Percentiles rank a stretch among this genome's conserved stretches.
Evolutionary conservation across 2,888 invertebrate species (phyloP).

Genomic region (Hirtodrosophila duncani): DNA sequence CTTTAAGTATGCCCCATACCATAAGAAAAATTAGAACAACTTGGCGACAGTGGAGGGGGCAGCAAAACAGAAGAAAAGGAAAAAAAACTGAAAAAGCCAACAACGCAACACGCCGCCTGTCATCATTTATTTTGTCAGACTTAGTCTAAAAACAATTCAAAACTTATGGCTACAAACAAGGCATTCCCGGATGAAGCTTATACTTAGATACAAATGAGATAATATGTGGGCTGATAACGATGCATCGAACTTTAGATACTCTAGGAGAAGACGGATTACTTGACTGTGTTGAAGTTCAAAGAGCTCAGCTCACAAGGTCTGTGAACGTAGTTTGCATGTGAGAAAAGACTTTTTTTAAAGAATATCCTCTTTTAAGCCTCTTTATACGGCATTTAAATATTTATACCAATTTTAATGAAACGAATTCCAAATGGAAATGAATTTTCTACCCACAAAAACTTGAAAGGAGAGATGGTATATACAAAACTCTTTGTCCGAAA

Average conservation of each 20-base stretch:
- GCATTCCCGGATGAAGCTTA: conserved; percentile 35
- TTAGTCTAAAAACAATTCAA: conserved; percentile 62
- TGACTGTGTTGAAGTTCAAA: too few species aligned
- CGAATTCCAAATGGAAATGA: too few species aligned
- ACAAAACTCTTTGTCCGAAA: too few species aligned
- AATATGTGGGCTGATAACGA: conserved; percentile 20
- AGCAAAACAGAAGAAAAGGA: conserved; percentile 13
- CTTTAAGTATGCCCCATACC: conserved; percentile 12
- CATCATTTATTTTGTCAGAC: conserved; percentile 71
- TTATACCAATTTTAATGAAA: too few species aligned
- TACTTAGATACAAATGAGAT: conserved; percentile 55
- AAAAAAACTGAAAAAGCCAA: conserved; percentile 44
- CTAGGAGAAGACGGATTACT: too few species aligned
- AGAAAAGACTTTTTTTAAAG: too few species aligned
- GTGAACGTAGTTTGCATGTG: too few species aligned
- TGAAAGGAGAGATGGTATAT: too few species aligned
- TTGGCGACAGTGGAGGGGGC: conserved; percentile 53
- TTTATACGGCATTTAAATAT: too few species aligned
- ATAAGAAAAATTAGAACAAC: conserved; percentile 68
- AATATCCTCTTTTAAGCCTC: too few species aligned
- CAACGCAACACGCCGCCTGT: conserved; percentile 51
- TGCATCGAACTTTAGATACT: conserved; percentile 21
- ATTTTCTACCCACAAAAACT: too few species aligned
- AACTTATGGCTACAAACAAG: conserved; percentile 70
- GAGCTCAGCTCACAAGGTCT: too few species aligned